Percentiles rank a stretch among this genome's conserved stretches.
These are phyloP conservation scores for Vidua chalybeata DNA, from an alignment of 2,113 vertebrate species.

Conservation along the genomic window DNA sequence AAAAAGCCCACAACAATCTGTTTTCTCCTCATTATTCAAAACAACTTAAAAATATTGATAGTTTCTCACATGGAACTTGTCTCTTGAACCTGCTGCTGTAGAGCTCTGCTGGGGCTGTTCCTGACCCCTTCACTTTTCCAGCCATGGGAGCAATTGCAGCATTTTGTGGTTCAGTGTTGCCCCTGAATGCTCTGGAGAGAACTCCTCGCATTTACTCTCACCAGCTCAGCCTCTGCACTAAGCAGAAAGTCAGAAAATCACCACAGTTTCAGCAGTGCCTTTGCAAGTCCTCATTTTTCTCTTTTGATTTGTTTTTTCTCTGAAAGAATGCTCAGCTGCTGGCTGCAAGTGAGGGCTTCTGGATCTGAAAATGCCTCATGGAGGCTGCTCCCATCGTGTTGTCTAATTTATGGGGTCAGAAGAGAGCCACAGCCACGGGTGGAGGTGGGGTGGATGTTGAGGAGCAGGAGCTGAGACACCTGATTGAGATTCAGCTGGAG, in stretches of 20 bases:
- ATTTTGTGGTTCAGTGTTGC: not conserved
- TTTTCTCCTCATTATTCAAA: not conserved
- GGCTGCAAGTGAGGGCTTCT: not conserved
- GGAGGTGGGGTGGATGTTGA: not conserved
- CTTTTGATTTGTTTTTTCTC: not conserved
- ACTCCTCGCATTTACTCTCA: not conserved
- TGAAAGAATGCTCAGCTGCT: not conserved
- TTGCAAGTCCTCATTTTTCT: not conserved
- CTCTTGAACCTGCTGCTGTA: not conserved
- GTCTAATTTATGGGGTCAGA: not conserved
- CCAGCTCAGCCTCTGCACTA: not conserved
- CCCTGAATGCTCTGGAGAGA: not conserved
- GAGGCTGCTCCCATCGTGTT: not conserved
- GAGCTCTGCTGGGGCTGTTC: not conserved
- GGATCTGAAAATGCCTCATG: not conserved
- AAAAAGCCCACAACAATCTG: not conserved
- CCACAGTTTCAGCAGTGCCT: not conserved
- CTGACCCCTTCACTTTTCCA: not conserved
- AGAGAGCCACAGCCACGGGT: not conserved
- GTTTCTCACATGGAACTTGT: not conserved
- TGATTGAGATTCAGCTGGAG: not conserved
- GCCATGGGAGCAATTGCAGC: not conserved
- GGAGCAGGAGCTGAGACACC: not conserved
- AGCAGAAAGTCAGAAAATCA: not conserved
- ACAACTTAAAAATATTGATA: rapidly evolving